Percentiles rank a stretch among this genome's conserved stretches.
Conservation (phyloP, 2,797 vertebrate genomes). For the Psittacula echo region DNA sequence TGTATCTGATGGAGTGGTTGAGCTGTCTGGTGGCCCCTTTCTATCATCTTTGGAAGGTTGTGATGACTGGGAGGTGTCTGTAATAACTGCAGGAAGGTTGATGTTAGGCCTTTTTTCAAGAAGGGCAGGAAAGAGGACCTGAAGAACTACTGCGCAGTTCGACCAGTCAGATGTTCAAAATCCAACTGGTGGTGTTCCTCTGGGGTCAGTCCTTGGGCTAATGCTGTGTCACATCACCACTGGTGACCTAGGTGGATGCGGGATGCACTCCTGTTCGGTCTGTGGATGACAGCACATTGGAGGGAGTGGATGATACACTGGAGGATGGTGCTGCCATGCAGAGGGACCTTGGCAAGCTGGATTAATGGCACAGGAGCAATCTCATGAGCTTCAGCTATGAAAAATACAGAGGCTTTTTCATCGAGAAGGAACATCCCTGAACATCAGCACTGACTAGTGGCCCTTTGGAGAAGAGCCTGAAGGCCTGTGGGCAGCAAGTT, state of each 20-base stretch:
- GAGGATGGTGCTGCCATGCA: not conserved
- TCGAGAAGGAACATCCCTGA: not conserved
- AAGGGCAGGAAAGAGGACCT: not conserved
- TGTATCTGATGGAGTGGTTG: not conserved
- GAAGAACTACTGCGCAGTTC: not conserved
- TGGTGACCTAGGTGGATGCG: not conserved
- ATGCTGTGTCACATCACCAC: not conserved
- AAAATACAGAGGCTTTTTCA: not conserved
- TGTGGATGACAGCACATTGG: not conserved
- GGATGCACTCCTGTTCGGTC: not conserved
- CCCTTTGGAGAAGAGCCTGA: not conserved
- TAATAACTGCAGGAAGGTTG: not conserved
- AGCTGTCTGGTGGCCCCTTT: not conserved
- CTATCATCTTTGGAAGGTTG: not conserved
- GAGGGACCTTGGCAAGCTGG: not conserved
- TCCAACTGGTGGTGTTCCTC: not conserved
- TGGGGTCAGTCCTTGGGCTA: not conserved
- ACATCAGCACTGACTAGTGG: not conserved
- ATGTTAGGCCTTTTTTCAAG: not conserved
- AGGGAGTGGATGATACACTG: not conserved
- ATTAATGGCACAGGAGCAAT: not conserved
- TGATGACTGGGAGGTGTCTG: not conserved
- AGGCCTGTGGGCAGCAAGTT: not conserved
- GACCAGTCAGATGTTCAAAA: not conserved
- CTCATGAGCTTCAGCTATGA: not conserved